These are phyloP conservation scores for Daboia siamensis DNA, from an alignment of 2,113 vertebrate species.

Conservation along the genomic window DNA sequence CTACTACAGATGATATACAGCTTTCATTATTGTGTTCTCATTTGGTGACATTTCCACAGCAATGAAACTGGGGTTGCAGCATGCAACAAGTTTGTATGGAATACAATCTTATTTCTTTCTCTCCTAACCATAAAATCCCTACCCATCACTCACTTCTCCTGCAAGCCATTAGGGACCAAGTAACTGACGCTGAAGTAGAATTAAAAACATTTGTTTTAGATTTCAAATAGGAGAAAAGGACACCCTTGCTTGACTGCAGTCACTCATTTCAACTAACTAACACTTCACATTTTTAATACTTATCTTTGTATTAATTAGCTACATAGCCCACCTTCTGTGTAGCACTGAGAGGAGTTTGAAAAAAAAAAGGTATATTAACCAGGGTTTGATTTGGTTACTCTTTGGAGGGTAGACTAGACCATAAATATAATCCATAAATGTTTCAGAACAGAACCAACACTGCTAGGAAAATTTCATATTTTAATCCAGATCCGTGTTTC, in stretches of 20 bases:
- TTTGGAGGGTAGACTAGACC: not conserved
- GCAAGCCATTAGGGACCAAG: rapidly evolving
- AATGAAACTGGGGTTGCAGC: not conserved
- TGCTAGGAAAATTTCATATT: not conserved
- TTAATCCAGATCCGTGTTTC: not conserved
- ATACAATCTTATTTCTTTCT: not conserved
- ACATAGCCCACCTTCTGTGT: not conserved
- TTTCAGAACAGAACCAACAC: not conserved
- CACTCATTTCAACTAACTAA: not conserved
- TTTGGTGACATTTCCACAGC: rapidly evolving
- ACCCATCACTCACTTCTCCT: rapidly evolving
- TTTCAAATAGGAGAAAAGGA: not conserved
- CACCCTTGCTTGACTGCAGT: not conserved
- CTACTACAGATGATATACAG: not conserved
- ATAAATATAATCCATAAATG: not conserved
- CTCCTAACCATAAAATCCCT: not conserved
- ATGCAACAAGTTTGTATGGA: rapidly evolving
- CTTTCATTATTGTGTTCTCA: conserved; percentile 3
- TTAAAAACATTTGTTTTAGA: rapidly evolving
- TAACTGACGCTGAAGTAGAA: not conserved
- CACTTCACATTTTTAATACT: not conserved
- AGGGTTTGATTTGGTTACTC: not conserved
- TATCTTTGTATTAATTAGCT: not conserved
- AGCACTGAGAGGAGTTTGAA: not conserved
- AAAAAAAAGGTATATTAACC: not conserved